Base-by-base conservation (phyloP, 2,113 vertebrate genomes). In the Bucco capensis region DNA sequence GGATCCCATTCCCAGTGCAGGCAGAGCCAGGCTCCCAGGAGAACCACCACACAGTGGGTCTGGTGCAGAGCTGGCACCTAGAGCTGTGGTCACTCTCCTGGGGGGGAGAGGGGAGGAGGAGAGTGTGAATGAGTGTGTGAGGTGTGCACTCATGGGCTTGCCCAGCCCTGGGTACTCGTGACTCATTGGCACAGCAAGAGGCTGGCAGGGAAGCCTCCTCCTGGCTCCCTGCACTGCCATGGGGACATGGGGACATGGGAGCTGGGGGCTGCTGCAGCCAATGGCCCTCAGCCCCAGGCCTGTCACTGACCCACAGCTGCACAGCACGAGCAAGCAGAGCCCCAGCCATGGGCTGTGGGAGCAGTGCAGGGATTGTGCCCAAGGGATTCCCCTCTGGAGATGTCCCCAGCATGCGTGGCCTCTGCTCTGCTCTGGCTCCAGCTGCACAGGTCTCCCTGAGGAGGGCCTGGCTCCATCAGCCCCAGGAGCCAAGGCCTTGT, bases 341-440 rank as follows among this genome's bases (percentile, higher is more conserved):
- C 60, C 16, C 0, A 0, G 14, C 42, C 0, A 7, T 5, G 23
- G 5, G 2, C 8, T 14, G 47, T 1, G 0, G 42, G 73, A 30
- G 2, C 65, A 2, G 28, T 1, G 10, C n/a, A 3, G 37, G 46
- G 64, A 47, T 61, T 42, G 19, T 49, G 60, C 46, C 31, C 7
- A 1, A 76, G 37, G 3, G 14, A 21, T 17, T 12, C 21, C 15
- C 8, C 33, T 25, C 28, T 3, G 19, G 12, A 31, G 19, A 10
- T 11, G 6, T 30, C 37, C 49, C 73, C 57, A 10, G 42, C 3
- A 2, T 47, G 61, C n/a, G n/a, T 8, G 44, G 33, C 21, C 62
- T 24, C 60, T 3, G 2, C 4, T 6, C 35, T 42, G 44, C 40
- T 49, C 35, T 14, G 0, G n/a, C 46, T 19, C 4, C 2, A 3